Conservation (phyloP, 2,113 vertebrate genomes). For the Thunnus maccoyii region DNA sequence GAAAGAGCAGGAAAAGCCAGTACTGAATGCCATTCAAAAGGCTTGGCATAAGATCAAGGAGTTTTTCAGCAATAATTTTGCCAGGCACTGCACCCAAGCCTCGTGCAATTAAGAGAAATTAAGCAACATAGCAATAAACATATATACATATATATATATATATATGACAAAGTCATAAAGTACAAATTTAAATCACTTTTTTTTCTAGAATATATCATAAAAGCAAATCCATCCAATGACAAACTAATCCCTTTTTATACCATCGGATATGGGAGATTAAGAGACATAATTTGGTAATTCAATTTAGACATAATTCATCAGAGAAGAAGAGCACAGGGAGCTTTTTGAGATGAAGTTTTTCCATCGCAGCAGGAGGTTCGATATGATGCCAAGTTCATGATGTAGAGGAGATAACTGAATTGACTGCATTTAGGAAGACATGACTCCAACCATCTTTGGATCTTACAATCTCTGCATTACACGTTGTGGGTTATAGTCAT, state of each 20-base stretch:
- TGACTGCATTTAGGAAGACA: constrained; percentile 23
- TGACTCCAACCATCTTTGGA: constrained; percentile 22
- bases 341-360: constrained; percentile 56
- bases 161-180: constrained; percentile 64
- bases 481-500: neutral
- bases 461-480: constrained; percentile 4
- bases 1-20: constrained; percentile 77
- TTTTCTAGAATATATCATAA: constrained; percentile 60
- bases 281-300: constrained; percentile 76
- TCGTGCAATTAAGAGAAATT: constrained; percentile 75
- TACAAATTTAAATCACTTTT: constrained; percentile 44
- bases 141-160: constrained; percentile 53
- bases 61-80: constrained; percentile 68
- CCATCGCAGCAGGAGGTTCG: constrained; percentile 54
- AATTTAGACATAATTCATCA: constrained; percentile 71
- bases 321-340: constrained; percentile 50
- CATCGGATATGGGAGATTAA: constrained; percentile 72
- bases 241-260: constrained; percentile 73
- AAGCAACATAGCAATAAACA: constrained; percentile 59
- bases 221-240: constrained; percentile 69
- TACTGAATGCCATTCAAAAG: constrained; percentile 73
- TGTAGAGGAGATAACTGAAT: constrained; percentile 53
- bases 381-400: constrained; percentile 60
- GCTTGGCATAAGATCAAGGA: constrained; percentile 75
- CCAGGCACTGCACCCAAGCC: constrained; percentile 61